Conservation (phyloP, 1,140 invertebrate genomes). For the Papilio xuthus region DNA sequence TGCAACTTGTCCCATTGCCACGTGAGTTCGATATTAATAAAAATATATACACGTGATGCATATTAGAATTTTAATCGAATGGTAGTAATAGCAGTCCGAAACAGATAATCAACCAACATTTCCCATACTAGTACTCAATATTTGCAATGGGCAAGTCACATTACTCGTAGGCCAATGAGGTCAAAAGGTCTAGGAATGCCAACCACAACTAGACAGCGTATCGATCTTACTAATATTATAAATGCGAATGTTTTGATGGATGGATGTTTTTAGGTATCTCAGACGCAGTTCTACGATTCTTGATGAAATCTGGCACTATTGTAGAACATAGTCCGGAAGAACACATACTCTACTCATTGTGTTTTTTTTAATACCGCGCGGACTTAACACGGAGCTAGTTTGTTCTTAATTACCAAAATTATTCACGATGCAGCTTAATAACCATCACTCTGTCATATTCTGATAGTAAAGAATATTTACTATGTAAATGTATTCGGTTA, state of each 20-base stretch:
- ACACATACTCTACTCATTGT: no score
- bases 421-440: no score
- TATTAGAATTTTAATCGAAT: slow-evolving; percentile 17
- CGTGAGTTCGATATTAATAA: slow-evolving; percentile 33
- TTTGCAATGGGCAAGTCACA: not conserved
- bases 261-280: no score
- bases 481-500: slow-evolving; percentile 6
- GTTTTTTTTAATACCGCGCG: no score
- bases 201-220: not conserved
- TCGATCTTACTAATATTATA: not conserved
- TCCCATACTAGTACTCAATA: not conserved
- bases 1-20: slow-evolving; percentile 22
- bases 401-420: no score
- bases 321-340: no score
- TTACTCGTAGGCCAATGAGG: not conserved
- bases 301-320: no score
- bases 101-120: not conserved
- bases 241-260: no score
- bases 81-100: no score
- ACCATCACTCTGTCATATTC: no score
- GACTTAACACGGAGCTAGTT: no score
- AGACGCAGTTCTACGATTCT: no score
- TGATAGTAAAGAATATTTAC: not conserved
- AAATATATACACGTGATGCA: slow-evolving; percentile 12
- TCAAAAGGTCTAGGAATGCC: not conserved